phyloP scores from a whole-genome alignment of 2,888 invertebrate species.

The Melanotus villosus region DNA sequence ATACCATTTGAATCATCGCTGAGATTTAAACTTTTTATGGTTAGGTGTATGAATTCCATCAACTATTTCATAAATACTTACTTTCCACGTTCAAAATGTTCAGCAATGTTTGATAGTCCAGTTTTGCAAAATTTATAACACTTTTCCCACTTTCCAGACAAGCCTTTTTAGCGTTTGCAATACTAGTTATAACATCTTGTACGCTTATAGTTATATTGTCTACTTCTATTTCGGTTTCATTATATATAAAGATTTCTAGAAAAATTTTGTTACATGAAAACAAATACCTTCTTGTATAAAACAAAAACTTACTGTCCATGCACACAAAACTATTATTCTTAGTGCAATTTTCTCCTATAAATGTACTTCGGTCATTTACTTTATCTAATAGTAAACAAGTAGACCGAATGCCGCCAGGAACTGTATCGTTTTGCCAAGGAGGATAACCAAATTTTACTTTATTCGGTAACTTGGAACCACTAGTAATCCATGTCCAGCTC shows the following conservation, averaged over 20 bases:
- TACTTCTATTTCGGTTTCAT: neutral
- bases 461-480: neutral
- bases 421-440: neutral
- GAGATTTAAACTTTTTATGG: too few species aligned
- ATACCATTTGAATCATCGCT: too few species aligned
- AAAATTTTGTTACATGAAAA: neutral
- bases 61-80: neutral
- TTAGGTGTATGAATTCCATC: too few species aligned
- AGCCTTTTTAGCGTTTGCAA: neutral
- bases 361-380: neutral
- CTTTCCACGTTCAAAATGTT: neutral
- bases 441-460: neutral
- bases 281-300: neutral
- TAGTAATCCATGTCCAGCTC: constrained; percentile 1
- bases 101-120: neutral
- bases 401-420: neutral
- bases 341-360: neutral
- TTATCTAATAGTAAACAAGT: neutral
- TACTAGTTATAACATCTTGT: neutral
- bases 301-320: constrained; percentile 4
- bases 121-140: neutral
- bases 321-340: neutral
- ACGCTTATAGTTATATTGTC: neutral
- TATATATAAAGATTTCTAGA: neutral
- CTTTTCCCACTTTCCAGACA: neutral